Evolutionary conservation across 2,888 invertebrate genomes (phyloP), one percentile per base, ranked within the genome.

Genomic region (Trachelus iudaicus): DNA sequence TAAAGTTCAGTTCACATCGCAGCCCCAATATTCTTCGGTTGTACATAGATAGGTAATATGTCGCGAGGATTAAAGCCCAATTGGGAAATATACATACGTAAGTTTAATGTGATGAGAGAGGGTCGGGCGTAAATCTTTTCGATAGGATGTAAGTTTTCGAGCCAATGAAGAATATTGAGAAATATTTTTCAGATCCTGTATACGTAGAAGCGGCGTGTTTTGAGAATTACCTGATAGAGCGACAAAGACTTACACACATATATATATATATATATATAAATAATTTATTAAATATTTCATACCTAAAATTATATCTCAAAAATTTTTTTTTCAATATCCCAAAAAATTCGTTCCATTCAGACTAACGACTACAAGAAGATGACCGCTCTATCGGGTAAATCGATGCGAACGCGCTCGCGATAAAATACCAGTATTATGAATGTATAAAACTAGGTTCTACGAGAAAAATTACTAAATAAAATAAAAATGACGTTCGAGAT

Each of bases 401-500:
- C 56, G 0, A 9, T 23, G 56, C 9, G 2, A 56, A 56, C 56
- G 23, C 23, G 56, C 56, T 23, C 56, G 56, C 56, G 23, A 82
- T 78, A 86, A 89, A 90, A 89, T 91, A 91, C 89, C 91, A 91
- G 91, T 91, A 91, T 91, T 91, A 91, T 91, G 89, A 91, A 88
- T 91, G 90, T 91, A 90, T 89, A 91, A 91, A 90, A 86, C 85
- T 86, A 81, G 56, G 56, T 56, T 56, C 56, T 56, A 56, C 76
- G 78, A 71, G 78, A 77, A 69, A 69, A n/a, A 69, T 75, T 76
- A 76, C 68, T 68, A 77, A 40, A 69, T 69, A 69, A 40, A 73
- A 30, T 15, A 69, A 73, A 71, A 80, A 80, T 79, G 84, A 82
- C 83, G 84, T 80, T 77, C 77, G 78, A 79, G 79, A 73, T 69